Evolutionary conservation across 2,888 invertebrate genomes (phyloP).

Genomic region (Volucella inanis): DNA sequence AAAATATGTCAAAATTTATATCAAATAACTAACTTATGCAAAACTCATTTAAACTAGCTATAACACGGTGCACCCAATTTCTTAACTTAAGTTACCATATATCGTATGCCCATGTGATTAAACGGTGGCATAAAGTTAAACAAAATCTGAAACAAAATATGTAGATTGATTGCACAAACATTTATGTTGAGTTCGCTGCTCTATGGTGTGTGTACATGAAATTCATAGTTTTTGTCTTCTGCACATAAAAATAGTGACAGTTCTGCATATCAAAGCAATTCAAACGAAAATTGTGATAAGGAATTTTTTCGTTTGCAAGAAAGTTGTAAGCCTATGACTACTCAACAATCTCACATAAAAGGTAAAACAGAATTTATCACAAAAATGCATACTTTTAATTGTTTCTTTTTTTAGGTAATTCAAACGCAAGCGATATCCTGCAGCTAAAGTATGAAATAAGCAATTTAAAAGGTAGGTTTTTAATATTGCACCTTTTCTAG

Average conservation of each 20-base stretch:
- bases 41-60: too few species aligned
- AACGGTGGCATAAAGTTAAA: too few species aligned
- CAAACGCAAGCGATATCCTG: not conserved
- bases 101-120: too few species aligned
- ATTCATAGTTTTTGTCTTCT: conserved; percentile 31
- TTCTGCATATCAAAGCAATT: conserved; percentile 19
- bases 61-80: too few species aligned
- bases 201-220: conserved; percentile 5
- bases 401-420: conserved; percentile 16
- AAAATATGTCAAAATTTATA: too few species aligned
- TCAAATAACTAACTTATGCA: too few species aligned
- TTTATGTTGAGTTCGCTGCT: conserved; percentile 33
- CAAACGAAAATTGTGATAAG: conserved; percentile 25
- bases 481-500: not conserved
- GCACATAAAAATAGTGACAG: conserved; percentile 38
- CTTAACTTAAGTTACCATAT: too few species aligned
- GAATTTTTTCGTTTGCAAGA: conserved; percentile 10
- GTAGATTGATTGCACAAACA: conserved; percentile 1
- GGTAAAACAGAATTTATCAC: conserved; percentile 7
- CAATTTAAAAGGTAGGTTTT: conserved; percentile 24
- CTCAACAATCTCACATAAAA: not conserved
- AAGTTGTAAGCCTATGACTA: not conserved
- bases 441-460: conserved; percentile 26
- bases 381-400: not conserved
- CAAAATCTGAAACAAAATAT: not conserved